Evolutionary conservation across 2,888 invertebrate genomes (phyloP), one percentile per base, ranked within the genome.

Genomic region (Plagodis pulveraria): DNA sequence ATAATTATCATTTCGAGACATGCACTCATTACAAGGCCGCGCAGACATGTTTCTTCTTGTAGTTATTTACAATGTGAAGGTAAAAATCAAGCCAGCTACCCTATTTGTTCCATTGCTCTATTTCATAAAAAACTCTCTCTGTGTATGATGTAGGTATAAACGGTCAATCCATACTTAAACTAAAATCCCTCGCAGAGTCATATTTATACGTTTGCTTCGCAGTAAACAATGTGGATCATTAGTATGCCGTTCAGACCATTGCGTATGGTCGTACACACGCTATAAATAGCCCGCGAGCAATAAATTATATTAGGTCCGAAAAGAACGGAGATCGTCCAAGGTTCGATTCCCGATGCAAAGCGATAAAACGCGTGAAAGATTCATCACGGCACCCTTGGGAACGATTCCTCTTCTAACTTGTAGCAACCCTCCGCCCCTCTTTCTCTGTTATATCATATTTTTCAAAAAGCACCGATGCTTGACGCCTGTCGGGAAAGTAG

Each of bases 281-380:
- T 56, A 66, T 65, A 69, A 63, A 69, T 66, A 63, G 11, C 43
- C 51, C 55, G 50, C 51, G 35, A 44, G 57, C 58, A 56, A 64
- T 67, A 69, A 69, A 65, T 67, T 65, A 61, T 67, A 69, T 69
- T 60, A 65, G 62, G 58, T 63, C 64, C 59, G 58, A 60, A 60
- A 62, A 63, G 60, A 53, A 69, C 72, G 72, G 77, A 83, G 78
- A 83, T 81, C 71, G 73, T 78, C 70, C 67, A 72, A 78, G 83
- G 82, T 87, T 88, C 85, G 86, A 86, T 84, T 87, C 84, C 74
- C 80, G 83, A 86, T 87, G 83, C 83, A 81, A 81, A 83, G 80
- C 88, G 89, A 89, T 89, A 89, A 90, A 89, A 83, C 86, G 89
- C 87, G 86, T 87, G 85, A 88, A 89, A 89, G 89, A 90, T 91